These are phyloP conservation scores for Catocala nupta DNA, from an alignment of 2,888 invertebrate species.

Conservation along the genomic window DNA sequence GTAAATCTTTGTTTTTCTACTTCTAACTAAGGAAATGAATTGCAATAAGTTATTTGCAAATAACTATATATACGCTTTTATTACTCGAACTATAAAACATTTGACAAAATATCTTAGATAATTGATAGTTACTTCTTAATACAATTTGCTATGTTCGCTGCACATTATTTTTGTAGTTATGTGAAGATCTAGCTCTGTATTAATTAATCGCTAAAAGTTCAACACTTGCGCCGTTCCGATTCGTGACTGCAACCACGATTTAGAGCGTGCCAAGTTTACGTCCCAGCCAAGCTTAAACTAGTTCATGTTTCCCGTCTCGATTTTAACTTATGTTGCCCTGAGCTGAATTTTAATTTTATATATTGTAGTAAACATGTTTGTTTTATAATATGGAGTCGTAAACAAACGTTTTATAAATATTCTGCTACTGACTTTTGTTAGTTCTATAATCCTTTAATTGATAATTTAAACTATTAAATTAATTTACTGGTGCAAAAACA, in stretches of 20 bases:
- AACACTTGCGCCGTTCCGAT: constrained; percentile 52
- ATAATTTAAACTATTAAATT: no score
- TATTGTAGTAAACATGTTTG: constrained; percentile 14
- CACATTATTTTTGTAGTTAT: no score
- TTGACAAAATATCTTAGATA: no score
- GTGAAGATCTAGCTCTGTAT: not conserved
- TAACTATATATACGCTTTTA: no score
- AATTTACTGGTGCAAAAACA: no score
- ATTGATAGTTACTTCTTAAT: no score
- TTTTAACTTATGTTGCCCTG: constrained; percentile 49
- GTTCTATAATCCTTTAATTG: not conserved
- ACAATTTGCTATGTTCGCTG: no score
- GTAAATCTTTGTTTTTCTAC: no score
- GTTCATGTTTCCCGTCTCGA: constrained; percentile 67
- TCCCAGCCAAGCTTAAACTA: constrained; percentile 68
- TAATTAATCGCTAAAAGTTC: constrained; percentile 31
- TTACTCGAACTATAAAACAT: no score
- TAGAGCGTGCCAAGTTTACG: constrained; percentile 72
- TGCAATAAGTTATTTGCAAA: no score
- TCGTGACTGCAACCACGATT: constrained; percentile 74
- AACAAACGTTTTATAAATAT: not conserved
- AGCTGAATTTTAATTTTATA: constrained; percentile 45
- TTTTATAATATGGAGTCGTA: not conserved
- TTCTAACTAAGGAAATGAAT: no score
- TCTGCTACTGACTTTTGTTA: not conserved